Conservation (phyloP, 1,140 invertebrate species). For the Cotesia chilonis region DNA sequence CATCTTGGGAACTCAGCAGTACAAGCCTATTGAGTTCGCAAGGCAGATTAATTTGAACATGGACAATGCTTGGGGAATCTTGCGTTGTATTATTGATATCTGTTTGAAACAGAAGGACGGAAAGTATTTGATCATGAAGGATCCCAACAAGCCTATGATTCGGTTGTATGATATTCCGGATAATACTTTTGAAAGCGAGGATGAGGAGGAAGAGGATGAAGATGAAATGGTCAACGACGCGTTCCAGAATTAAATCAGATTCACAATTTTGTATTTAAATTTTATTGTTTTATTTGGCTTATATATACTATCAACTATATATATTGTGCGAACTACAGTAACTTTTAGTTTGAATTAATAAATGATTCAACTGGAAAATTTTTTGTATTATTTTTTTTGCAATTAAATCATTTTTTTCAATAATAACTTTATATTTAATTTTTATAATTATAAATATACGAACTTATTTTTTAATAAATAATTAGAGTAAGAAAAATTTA, state of each 20-base stretch:
- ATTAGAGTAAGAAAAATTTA: too few species aligned
- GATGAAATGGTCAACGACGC: conserved; percentile 72
- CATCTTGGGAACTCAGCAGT: conserved; percentile 97
- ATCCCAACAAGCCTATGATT: conserved; percentile 98
- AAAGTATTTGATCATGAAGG: conserved; percentile 98
- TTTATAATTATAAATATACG: too few species aligned
- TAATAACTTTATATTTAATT: too few species aligned
- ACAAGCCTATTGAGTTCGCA: conserved; percentile 97
- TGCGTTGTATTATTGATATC: conserved; percentile 97
- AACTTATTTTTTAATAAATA: too few species aligned
- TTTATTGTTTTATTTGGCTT: too few species aligned
- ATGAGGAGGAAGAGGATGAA: conserved; percentile 90
- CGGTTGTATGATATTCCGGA: conserved; percentile 97
- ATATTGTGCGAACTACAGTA: too few species aligned
- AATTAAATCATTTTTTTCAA: too few species aligned
- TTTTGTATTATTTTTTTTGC: too few species aligned
- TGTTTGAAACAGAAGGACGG: conserved; percentile 98
- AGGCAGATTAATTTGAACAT: conserved; percentile 99
- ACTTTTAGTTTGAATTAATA: too few species aligned
- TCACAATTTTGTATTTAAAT: too few species aligned
- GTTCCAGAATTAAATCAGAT: conserved; percentile 62
- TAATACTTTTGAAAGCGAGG: conserved; percentile 98
- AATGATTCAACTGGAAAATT: too few species aligned
- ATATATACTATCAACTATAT: too few species aligned
- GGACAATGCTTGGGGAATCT: conserved; percentile 99